Conservation (phyloP, 2,113 vertebrate species). For the Daubentonia madagascariensis region DNA sequence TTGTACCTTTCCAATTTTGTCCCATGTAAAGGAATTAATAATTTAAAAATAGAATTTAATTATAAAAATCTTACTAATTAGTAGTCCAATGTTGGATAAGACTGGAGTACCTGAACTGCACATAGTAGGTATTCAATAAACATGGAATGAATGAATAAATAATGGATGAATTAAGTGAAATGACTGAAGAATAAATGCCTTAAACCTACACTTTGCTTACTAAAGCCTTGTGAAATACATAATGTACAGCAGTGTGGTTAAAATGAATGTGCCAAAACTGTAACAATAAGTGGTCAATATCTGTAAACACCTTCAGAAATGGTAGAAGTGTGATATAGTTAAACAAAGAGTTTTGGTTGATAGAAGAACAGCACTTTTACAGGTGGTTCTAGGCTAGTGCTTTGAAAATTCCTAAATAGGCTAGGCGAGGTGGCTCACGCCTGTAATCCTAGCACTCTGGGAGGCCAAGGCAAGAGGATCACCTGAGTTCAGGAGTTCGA, state of each 20-base stretch:
- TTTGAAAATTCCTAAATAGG: not conserved
- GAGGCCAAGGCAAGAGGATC: no score
- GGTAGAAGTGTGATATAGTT: not conserved
- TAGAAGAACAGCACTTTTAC: not conserved
- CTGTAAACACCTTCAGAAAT: not conserved
- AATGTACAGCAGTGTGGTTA: not conserved
- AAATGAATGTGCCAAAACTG: not conserved
- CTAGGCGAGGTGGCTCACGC: no score
- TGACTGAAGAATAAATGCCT: not conserved
- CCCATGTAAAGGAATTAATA: not conserved
- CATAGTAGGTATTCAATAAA: not conserved
- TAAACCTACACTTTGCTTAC: not conserved
- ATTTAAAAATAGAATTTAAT: not conserved
- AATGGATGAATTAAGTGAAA: slow-evolving; percentile 22
- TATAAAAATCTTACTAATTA: not conserved
- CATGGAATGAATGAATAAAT: not conserved
- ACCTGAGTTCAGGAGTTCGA: no score
- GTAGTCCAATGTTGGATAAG: not conserved
- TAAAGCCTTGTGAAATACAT: not conserved
- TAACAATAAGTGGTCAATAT: not conserved
- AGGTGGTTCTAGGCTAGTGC: not conserved
- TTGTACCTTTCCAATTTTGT: not conserved
- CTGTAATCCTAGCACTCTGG: no score
- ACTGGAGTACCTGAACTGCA: not conserved
- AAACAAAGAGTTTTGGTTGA: not conserved